Conservation (phyloP, 2,888 invertebrate genomes). For the Drosophila trichaetosa region DNA sequence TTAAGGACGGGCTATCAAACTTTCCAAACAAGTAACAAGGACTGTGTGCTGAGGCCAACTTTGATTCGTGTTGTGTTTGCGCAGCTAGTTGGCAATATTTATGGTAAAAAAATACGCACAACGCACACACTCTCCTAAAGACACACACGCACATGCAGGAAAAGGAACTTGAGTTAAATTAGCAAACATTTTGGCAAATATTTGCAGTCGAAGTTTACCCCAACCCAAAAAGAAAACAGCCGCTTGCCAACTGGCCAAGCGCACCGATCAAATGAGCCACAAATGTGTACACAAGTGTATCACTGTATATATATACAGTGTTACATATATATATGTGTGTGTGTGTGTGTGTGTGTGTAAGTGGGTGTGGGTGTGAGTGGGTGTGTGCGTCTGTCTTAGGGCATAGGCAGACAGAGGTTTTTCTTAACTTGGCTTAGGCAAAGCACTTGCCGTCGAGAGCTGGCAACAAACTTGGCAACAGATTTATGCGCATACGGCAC, state of each 20-base stretch:
- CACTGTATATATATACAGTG: constrained; percentile 15
- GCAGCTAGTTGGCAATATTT: constrained; percentile 27
- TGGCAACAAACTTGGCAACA: constrained; percentile 58
- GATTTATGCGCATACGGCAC: constrained; percentile 34
- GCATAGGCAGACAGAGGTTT: constrained; percentile 20
- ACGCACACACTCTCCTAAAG: not conserved
- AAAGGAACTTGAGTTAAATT: constrained; percentile 66
- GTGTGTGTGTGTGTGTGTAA: not conserved
- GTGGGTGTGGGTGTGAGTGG: not conserved
- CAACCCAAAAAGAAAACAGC: constrained; percentile 5
- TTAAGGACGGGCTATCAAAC: not conserved
- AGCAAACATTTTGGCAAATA: constrained; percentile 78
- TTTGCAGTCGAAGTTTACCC: constrained; percentile 40
- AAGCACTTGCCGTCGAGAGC: constrained; percentile 22
- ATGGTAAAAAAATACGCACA: constrained; percentile 1
- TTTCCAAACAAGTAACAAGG: not conserved
- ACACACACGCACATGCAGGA: constrained; percentile 17
- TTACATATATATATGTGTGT: not conserved
- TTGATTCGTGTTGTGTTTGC: constrained; percentile 37
- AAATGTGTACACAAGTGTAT: constrained; percentile 70
- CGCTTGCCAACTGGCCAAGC: constrained; percentile 70
- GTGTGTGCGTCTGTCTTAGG: constrained; percentile 13
- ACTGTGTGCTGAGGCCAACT: constrained; percentile 5
- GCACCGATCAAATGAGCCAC: constrained; percentile 76
- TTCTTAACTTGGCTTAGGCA: constrained; percentile 9